These are phyloP conservation scores for Nyctalus aviator DNA, from an alignment of 2,797 vertebrate genomes.

Conservation along the genomic window DNA sequence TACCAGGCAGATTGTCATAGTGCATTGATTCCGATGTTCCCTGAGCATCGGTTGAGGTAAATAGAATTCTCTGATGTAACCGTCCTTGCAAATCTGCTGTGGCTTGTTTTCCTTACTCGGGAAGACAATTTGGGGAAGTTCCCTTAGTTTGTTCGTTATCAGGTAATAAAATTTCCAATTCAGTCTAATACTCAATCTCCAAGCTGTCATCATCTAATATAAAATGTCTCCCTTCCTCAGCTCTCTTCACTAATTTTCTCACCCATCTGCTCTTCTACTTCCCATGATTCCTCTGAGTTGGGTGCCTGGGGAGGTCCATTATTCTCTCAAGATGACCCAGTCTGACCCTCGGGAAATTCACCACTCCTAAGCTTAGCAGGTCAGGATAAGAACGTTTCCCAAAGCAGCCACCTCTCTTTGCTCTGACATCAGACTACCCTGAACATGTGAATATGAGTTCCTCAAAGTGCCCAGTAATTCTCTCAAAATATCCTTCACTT, in stretches of 20 bases:
- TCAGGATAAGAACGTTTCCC: not conserved
- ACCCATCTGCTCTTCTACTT: not conserved
- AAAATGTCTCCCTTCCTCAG: not conserved
- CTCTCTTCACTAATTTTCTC: not conserved
- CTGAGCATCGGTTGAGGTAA: not conserved
- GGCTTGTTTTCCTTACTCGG: slow-evolving; percentile 3
- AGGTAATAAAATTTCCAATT: not conserved
- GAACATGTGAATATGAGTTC: not conserved
- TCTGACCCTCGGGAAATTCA: not conserved
- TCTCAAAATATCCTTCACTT: not conserved
- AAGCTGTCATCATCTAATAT: not conserved
- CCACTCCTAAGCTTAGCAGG: not conserved
- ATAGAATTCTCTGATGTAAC: not conserved
- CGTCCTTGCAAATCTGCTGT: not conserved
- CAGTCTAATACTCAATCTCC: not conserved
- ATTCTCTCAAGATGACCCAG: not conserved
- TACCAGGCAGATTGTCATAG: not conserved
- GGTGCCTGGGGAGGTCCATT: not conserved
- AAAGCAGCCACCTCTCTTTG: not conserved
- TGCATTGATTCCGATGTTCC: not conserved
- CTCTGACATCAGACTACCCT: not conserved
- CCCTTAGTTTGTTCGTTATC: not conserved
- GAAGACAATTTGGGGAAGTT: not conserved
- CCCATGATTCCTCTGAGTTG: not conserved
- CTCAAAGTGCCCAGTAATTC: not conserved